A percentile compares a stretch with the other conserved stretches of the same genome.
Evolutionary conservation across 1,140 invertebrate species (phyloP).

Genomic region (Ganaspis sp.): DNA sequence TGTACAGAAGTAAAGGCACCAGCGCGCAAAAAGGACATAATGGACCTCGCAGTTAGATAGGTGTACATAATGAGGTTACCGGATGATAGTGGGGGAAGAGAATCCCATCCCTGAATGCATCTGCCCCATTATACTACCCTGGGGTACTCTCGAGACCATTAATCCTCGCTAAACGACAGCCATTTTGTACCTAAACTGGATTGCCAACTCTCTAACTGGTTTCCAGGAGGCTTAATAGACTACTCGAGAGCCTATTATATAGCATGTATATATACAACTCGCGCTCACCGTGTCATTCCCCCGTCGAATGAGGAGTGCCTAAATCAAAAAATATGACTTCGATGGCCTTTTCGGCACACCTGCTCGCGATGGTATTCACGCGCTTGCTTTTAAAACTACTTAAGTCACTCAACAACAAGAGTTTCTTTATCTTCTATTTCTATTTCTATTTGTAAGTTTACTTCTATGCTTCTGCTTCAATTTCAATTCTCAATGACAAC

Average conservation of each 20-base stretch:
- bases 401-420: conserved; percentile 47
- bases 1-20: conserved; percentile 43
- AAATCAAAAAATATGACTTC: conserved; percentile 10
- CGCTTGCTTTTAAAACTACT: conserved; percentile 50
- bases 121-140: conserved; percentile 75
- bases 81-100: conserved; percentile 34
- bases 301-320: conserved; percentile 35
- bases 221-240: conserved; percentile 75
- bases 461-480: too few relatives aligned
- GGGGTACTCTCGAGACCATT: conserved; percentile 72
- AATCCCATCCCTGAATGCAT: conserved; percentile 69
- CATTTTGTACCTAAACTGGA: conserved; percentile 78
- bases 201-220: conserved; percentile 76
- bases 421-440: conserved; percentile 52
- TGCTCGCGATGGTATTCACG: conserved; percentile 48
- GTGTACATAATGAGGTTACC: conserved; percentile 72
- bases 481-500: conserved; percentile 49
- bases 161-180: conserved; percentile 77
- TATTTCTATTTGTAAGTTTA: too few relatives aligned
- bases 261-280: conserved; percentile 52
- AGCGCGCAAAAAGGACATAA: conserved; percentile 70
- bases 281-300: conserved; percentile 57
- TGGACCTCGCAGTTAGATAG: conserved; percentile 68
- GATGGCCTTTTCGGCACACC: conserved; percentile 41
- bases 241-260: conserved; percentile 72